Evolutionary conservation across 2,797 vertebrate species (phyloP), one percentile per base, ranked within the genome.

Genomic region (Halcyon leucocephala): DNA sequence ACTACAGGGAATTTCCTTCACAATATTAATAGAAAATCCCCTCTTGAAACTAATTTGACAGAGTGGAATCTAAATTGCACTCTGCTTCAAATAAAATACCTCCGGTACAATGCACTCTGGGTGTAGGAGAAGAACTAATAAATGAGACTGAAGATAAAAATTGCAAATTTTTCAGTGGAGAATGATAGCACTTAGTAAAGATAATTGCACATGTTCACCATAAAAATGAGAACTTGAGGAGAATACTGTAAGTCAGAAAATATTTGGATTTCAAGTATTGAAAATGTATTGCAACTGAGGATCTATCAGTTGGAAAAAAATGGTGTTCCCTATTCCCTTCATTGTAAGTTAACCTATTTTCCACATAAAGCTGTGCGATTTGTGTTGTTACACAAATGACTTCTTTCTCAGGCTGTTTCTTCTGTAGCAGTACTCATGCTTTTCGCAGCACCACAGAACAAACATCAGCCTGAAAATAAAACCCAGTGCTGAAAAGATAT

Each of bases 181-280:
- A 86, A 86, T 6, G 31, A 52, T 49, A 90, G 86, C 58, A 80
- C 80, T 96, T 72, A 79, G 61, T 20, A 21, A 79, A 52, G 91
- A 82, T 89, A 96, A 93, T 66, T 88, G 85, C 0, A 0, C 35
- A 60, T 57, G 55, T 88, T 89, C 82, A 86, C 57, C 48, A 31
- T 16, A 82, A 77, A 77, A 95, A 91, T 83, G 90, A 86, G 55
- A 90, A 74, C 82, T 72, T 25, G 54, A 89, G 41, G 18, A 92
- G 69, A 90, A 73, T 33, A 22, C 8, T 2, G 0, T 15, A 80
- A 86, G 28, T 52, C 70, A 39, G 64, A 84, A 79, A 96, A 91
- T 64, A 93, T 69, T 90, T 82, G 71, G 21, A 85, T 91, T 74
- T 90, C 48, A 82, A 88, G 64, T n/a, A 82, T 42, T 77, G 69